Percentiles rank a stretch among this genome's conserved stretches.
phyloP scores from a whole-genome alignment of 1,140 invertebrate genomes.

The Metaphire vulgaris region DNA sequence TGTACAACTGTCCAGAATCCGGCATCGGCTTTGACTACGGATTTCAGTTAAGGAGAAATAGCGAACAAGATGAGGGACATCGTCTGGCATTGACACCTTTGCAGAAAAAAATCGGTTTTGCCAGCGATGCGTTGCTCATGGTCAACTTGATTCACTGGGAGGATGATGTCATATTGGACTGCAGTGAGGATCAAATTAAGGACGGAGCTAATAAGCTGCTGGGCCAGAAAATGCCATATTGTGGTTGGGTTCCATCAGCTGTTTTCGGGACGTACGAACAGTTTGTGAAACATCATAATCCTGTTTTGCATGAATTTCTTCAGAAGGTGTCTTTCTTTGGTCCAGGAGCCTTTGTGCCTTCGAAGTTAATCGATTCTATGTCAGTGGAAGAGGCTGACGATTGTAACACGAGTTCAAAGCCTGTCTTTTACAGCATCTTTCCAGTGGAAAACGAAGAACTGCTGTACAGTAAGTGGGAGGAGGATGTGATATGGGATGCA shows the following conservation, averaged over 20 bases:
- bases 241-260: background rate
- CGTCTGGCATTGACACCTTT: background rate
- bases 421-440: constrained; percentile 96
- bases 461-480: constrained; percentile 91
- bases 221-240: background rate
- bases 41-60: constrained; percentile 63
- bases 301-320: background rate
- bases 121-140: background rate
- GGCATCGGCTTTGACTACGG: constrained; percentile 94
- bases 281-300: background rate
- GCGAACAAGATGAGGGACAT: too few relatives aligned
- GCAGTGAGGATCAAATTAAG: background rate
- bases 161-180: constrained; percentile 19
- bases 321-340: background rate
- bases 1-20: constrained; percentile 72
- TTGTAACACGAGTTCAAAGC: constrained; percentile 56
- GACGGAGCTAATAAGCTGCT: background rate
- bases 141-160: constrained; percentile 22
- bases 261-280: background rate
- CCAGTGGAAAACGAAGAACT: constrained; percentile 95
- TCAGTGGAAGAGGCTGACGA: background rate
- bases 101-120: background rate
- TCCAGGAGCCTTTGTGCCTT: background rate
- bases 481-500: constrained; percentile 94
- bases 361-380: background rate